Percentiles rank a stretch among this genome's conserved stretches.
phyloP scores from a whole-genome alignment of 2,113 vertebrate species.

The Microcebus tavaratra region DNA sequence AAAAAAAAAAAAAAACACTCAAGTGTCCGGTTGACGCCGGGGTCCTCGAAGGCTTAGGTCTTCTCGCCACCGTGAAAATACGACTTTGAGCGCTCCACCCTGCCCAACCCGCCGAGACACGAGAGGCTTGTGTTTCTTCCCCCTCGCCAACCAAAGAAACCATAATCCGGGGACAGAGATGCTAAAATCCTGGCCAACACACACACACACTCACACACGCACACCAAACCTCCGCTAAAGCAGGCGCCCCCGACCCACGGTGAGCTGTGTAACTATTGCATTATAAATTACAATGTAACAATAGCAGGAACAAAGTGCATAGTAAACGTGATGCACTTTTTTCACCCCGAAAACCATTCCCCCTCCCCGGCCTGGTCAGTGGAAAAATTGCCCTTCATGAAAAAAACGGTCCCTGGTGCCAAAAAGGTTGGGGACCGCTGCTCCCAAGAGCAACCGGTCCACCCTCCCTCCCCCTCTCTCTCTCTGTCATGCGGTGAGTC shows the following conservation, averaged over 20 bases:
- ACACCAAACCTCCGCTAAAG: not conserved
- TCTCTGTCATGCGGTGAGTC: not conserved
- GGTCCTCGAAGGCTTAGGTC: not conserved
- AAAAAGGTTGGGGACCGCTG: too few relatives aligned
- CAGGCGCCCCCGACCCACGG: too few relatives aligned
- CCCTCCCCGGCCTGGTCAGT: too few relatives aligned
- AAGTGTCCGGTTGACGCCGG: accelerated
- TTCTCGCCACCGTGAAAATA: not conserved
- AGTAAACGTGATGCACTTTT: too few relatives aligned
- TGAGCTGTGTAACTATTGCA: too few relatives aligned
- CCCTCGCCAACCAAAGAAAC: not conserved
- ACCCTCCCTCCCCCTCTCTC: not conserved
- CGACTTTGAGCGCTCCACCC: not conserved
- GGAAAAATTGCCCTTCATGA: too few relatives aligned
- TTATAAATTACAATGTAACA: too few relatives aligned
- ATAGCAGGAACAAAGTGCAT: too few relatives aligned
- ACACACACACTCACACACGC: accelerated
- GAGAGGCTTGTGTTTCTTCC: accelerated
- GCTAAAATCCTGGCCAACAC: not conserved
- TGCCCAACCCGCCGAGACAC: not conserved
- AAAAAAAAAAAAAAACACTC: not conserved
- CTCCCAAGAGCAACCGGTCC: not conserved
- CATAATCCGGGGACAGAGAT: not conserved
- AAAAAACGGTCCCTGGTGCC: too few relatives aligned
- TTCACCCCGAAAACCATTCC: too few relatives aligned